Evolutionary conservation across 2,888 invertebrate species (phyloP), one percentile per base, ranked within the genome.

Genomic region (Zygaena filipendulae): DNA sequence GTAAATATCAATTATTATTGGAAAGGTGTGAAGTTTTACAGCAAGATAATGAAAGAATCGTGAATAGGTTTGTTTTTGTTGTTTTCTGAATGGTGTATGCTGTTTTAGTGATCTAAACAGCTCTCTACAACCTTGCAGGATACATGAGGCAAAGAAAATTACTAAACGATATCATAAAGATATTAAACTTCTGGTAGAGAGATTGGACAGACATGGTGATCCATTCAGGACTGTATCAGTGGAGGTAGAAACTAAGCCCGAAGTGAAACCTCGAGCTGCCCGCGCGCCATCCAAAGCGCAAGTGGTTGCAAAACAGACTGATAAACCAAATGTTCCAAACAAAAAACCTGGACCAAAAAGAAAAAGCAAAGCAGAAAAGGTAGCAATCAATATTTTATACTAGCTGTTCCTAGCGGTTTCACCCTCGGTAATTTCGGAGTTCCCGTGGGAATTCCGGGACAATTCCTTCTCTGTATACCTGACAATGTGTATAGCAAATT

Each of bases 11-110:
- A 59, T 67, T 88, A 46, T 64, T 90, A 32, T 62, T 88, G 39
- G 88, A 88, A 57, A 84, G 88, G 80, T 90, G 90, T 63, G 86
- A 88, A 68, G 83, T 86, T 43, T 72, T 90, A 42, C 89, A 90
- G 55, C 87, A 88, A 82, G 87, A 88, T 54, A 90, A 90, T 61
- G 88, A 90, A 59, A 82, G 88, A 62, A 74, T 90, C 41, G 85
- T 89, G 32, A 83, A 83, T 67, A 83, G 84, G 84, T 84, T 56
- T 48, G 62, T 59, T 47, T 56, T 54, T 29, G 20, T 24, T 28
- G 10, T 23, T 29, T 23, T 42, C 42, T 43, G 40, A 32, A n/a
- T n/a, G n/a, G n/a, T n/a, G n/a, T n/a, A n/a, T n/a, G 29, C 34
- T 34, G 36, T 44, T 12, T 29, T 42, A 19, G 11, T 25, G 32